Percentiles rank a stretch among this genome's conserved stretches.
These are phyloP conservation scores for Cephalopterus ornatus DNA, from an alignment of 2,113 vertebrate genomes.

Conservation along the genomic window DNA sequence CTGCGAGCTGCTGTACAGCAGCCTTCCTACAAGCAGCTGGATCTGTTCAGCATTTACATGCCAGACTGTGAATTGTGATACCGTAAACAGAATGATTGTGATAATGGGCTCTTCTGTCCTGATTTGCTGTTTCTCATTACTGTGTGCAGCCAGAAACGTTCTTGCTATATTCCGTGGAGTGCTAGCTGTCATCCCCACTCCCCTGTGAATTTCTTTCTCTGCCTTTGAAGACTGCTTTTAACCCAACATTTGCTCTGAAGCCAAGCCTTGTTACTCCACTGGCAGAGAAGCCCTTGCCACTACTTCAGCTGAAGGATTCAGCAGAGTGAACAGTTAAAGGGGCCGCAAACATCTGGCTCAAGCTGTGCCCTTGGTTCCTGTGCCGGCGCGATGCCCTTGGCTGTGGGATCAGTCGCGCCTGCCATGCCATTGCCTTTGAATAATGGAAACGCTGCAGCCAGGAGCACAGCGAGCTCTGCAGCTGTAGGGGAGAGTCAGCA, in stretches of 20 bases:
- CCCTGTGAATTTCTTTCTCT: not conserved
- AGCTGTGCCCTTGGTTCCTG: not conserved
- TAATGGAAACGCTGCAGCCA: constrained; percentile 35
- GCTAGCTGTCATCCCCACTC: constrained; percentile 30
- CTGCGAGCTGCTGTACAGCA: not conserved
- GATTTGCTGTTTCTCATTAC: constrained; percentile 37
- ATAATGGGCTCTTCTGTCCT: constrained; percentile 46
- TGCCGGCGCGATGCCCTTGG: not conserved
- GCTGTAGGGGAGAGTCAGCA: constrained; percentile 1
- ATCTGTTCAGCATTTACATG: constrained; percentile 33
- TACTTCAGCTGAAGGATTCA: not conserved
- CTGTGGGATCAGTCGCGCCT: constrained; percentile 4
- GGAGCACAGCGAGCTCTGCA: constrained; percentile 5
- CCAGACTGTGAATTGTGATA: constrained; percentile 56
- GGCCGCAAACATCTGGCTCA: constrained; percentile 19
- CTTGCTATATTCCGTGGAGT: constrained; percentile 38
- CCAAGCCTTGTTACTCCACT: not conserved
- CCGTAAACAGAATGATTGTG: constrained; percentile 53
- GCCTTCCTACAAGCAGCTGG: constrained; percentile 35
- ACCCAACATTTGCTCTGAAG: not conserved
- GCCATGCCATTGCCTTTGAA: constrained; percentile 53
- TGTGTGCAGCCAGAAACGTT: constrained; percentile 40
- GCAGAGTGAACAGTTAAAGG: constrained; percentile 2
- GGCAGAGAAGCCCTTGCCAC: not conserved
- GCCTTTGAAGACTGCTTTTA: constrained; percentile 20